A percentile compares a stretch with the other conserved stretches of the same genome.
Conservation (phyloP, 2,888 invertebrate species). For the Diploptera punctata region DNA sequence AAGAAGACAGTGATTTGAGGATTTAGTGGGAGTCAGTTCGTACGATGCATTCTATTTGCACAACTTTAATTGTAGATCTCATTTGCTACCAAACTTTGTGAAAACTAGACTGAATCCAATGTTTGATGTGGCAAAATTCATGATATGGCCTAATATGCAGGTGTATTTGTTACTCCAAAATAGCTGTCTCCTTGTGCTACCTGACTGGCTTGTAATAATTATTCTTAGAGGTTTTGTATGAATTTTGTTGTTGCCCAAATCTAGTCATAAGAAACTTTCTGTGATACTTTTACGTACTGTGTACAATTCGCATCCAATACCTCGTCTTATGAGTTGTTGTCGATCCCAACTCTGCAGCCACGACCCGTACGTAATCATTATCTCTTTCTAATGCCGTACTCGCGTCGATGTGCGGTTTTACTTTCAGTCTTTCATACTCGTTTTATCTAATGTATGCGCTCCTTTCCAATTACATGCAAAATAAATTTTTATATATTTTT, state of each 20-base stretch:
- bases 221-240: constrained; percentile 23
- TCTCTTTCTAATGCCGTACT: constrained; percentile 17
- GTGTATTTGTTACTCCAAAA: not conserved
- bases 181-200: constrained; percentile 7
- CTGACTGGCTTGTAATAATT: constrained; percentile 19
- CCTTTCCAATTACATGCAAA: constrained; percentile 22
- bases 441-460: constrained; percentile 17
- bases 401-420: constrained; percentile 26
- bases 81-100: constrained; percentile 4
- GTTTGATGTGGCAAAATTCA: not conserved
- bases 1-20: constrained; percentile 7
- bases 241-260: constrained; percentile 45
- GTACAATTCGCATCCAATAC: constrained; percentile 38
- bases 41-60: not conserved
- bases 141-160: constrained; percentile 10
- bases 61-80: not conserved
- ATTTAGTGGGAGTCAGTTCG: too few relatives aligned
- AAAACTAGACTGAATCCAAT: not conserved
- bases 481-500: constrained; percentile 32
- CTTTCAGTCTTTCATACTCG: constrained; percentile 28
- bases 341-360: constrained; percentile 27
- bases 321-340: constrained; percentile 39
- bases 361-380: constrained; percentile 27
- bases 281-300: constrained; percentile 47
- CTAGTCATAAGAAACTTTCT: constrained; percentile 50